Evolutionary conservation across 2,113 vertebrate species (phyloP).

Genomic region (Leptosomus discolor): DNA sequence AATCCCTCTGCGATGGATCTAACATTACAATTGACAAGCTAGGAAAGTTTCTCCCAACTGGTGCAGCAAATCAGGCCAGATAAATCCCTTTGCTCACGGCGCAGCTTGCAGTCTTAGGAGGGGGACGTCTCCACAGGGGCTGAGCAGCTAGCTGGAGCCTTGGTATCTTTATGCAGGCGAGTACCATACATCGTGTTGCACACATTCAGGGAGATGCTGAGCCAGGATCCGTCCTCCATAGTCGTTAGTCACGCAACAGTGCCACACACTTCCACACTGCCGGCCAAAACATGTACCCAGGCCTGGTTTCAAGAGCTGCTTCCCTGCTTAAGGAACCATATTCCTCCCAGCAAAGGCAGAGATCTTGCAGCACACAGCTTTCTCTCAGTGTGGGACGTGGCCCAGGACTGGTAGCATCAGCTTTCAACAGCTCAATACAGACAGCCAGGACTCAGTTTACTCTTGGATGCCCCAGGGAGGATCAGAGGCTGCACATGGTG

Average conservation of each 20-base stretch:
- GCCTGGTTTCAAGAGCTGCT: not conserved
- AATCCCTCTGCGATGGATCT: not conserved
- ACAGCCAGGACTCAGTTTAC: constrained; percentile 24
- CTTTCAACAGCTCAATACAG: constrained; percentile 9
- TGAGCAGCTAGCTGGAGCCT: not conserved
- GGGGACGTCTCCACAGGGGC: not conserved
- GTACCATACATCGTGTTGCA: not conserved
- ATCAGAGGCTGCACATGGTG: constrained; percentile 31
- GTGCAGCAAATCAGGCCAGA: constrained; percentile 6
- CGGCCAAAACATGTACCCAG: not conserved
- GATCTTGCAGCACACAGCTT: constrained; percentile 25
- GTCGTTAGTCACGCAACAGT: not conserved
- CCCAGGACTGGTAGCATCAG: constrained; percentile 1
- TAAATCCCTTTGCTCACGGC: constrained; percentile 10
- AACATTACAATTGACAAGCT: not conserved
- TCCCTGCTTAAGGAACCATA: not conserved
- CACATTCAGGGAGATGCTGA: not conserved
- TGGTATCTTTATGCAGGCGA: not conserved
- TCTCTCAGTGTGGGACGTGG: not conserved
- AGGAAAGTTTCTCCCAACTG: constrained; percentile 36
- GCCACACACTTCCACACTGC: not conserved
- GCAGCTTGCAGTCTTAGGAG: not conserved
- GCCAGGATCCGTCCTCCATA: not conserved
- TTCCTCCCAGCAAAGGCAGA: constrained; percentile 36
- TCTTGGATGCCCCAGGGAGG: constrained; percentile 47